Percentiles rank a stretch among this genome's conserved stretches.
Evolutionary conservation across 2,797 vertebrate genomes (phyloP).

Genomic region (Microctenopoma stevenorrisi): DNA sequence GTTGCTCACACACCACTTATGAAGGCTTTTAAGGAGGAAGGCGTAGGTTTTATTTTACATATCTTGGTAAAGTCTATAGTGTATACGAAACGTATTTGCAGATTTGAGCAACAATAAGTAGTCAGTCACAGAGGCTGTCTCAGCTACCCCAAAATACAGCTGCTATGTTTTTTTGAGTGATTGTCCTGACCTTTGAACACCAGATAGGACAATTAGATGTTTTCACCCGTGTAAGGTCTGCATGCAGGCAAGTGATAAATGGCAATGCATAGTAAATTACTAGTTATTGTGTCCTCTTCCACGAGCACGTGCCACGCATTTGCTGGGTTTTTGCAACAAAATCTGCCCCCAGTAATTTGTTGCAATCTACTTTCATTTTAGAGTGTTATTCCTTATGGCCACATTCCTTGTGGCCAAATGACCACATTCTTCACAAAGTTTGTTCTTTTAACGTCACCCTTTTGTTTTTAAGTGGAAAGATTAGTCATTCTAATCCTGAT

Average conservation of each 20-base stretch:
- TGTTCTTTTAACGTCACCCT: conserved; percentile 19
- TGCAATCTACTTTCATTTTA: neutral
- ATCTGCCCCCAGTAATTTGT: neutral
- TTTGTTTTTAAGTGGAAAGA: conserved; percentile 17
- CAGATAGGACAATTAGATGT: neutral
- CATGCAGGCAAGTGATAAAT: neutral
- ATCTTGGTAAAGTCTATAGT: neutral
- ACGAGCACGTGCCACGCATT: neutral
- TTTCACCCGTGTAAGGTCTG: conserved; percentile 10
- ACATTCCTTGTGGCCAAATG: neutral
- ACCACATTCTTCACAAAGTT: conserved; percentile 30
- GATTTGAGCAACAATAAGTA: neutral
- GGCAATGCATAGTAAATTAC: neutral
- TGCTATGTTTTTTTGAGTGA: conserved; percentile 25
- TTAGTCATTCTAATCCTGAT: conserved; percentile 24
- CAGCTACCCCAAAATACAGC: conserved; percentile 5
- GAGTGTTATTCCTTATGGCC: no score
- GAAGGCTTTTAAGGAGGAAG: conserved; percentile 11
- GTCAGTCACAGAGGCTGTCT: neutral
- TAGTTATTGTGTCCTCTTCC: neutral
- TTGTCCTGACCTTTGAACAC: conserved; percentile 18
- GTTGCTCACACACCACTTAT: conserved; percentile 21
- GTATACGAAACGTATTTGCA: neutral
- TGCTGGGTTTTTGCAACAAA: neutral
- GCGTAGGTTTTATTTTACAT: conserved; percentile 7